phyloP scores from a whole-genome alignment of 2,888 invertebrate genomes.

The Noctua pronuba region DNA sequence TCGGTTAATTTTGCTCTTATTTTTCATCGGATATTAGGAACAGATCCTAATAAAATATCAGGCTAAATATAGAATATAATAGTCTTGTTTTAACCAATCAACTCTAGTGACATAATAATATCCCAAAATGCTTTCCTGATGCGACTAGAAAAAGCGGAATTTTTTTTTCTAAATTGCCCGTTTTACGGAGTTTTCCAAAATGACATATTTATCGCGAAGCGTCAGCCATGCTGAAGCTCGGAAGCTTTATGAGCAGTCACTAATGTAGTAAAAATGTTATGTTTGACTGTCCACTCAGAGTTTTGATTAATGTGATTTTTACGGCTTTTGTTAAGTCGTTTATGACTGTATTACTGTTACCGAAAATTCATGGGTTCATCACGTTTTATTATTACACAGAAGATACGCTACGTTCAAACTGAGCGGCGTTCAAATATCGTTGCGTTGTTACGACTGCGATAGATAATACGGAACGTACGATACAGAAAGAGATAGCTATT shows the following conservation, averaged over 20 bases:
- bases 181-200: constrained; percentile 66
- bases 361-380: neutral
- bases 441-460: no score
- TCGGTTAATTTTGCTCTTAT: no score
- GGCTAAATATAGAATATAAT: no score
- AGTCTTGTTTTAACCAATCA: neutral
- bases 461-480: no score
- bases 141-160: constrained; percentile 31
- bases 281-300: constrained; percentile 18
- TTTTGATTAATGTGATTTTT: constrained; percentile 42
- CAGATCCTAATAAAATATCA: no score
- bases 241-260: constrained; percentile 25
- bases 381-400: no score
- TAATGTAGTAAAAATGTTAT: constrained; percentile 38
- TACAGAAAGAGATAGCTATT: no score
- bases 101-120: neutral
- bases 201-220: constrained; percentile 75
- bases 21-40: no score
- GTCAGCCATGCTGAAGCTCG: constrained; percentile 69
- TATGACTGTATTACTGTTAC: neutral
- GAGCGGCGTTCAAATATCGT: no score
- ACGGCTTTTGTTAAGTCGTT: constrained; percentile 26
- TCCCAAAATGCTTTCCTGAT: neutral
- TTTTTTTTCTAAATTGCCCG: constrained; percentile 59
- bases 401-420: no score